Conservation (phyloP, 2,797 vertebrate species). For the Tiaroga cobitis region DNA sequence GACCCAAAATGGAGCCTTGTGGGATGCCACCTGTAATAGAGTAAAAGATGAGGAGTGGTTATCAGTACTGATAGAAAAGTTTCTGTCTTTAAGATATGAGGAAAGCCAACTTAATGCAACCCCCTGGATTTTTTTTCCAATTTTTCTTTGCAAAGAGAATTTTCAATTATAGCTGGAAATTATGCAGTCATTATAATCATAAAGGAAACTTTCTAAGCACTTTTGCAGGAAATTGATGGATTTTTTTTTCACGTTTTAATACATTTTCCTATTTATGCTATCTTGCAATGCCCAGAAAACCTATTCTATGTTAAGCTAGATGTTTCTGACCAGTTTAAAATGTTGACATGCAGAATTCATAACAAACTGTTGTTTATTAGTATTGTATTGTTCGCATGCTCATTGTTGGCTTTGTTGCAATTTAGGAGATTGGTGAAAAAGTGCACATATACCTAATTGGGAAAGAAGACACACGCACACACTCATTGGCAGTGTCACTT, state of each 20-base stretch:
- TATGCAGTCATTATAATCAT: neutral
- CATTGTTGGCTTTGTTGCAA: neutral
- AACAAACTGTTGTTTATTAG: neutral
- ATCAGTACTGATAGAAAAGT: neutral
- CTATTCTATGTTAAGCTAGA: neutral
- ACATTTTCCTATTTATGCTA: neutral
- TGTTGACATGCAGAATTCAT: neutral
- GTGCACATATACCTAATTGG: constrained; percentile 98
- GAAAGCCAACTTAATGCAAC: too few relatives aligned
- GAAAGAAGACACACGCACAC: constrained; percentile 94
- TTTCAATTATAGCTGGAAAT: neutral
- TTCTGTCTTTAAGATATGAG: too few relatives aligned
- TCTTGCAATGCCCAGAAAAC: neutral
- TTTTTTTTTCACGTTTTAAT: neutral
- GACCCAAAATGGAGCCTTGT: neutral
- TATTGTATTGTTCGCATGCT: neutral
- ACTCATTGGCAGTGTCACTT: constrained; percentile 93
- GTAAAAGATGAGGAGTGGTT: neutral
- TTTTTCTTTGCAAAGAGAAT: neutral
- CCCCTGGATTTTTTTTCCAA: too few relatives aligned
- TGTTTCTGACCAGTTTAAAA: neutral
- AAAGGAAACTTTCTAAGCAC: neutral
- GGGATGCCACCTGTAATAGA: neutral
- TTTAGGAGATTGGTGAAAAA: constrained; percentile 95
- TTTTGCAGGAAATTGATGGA: neutral